Evolutionary conservation across 1,140 invertebrate genomes (phyloP).

Genomic region (Cecropterus lyciades): DNA sequence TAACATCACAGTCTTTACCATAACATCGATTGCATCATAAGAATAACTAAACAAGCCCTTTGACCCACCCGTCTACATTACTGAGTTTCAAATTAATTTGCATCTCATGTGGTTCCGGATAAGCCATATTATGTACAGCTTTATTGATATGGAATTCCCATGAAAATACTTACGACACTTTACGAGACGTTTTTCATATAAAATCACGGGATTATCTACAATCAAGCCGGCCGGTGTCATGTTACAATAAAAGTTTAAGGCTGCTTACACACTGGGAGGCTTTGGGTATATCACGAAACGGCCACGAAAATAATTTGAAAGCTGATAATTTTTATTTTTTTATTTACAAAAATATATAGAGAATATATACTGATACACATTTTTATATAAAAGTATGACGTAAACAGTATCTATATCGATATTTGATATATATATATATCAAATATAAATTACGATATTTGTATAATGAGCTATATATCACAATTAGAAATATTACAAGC

Average conservation of each 20-base stretch:
- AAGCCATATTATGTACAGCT: not conserved
- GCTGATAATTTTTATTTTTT: too few species aligned
- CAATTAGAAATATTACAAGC: too few species aligned
- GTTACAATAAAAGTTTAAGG: slow-evolving; percentile 13
- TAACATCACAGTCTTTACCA: not conserved
- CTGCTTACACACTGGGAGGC: not conserved
- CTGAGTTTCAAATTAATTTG: slow-evolving; percentile 17
- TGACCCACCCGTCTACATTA: slow-evolving; percentile 7
- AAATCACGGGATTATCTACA: slow-evolving; percentile 23
- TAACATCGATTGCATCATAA: slow-evolving; percentile 10
- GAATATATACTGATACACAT: too few species aligned
- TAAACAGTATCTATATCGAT: too few species aligned
- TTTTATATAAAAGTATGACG: too few species aligned
- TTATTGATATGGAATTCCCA: slow-evolving; percentile 22
- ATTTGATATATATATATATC: too few species aligned
- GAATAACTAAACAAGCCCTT: slow-evolving; percentile 10
- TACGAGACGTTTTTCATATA: slow-evolving; percentile 21
- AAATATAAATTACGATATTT: too few species aligned
- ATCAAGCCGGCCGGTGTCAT: slow-evolving; percentile 1
- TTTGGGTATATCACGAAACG: not conserved
- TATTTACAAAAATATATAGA: too few species aligned
- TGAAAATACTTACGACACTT: slow-evolving; percentile 23
- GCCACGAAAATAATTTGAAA: too few species aligned
- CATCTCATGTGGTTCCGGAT: slow-evolving; percentile 3
- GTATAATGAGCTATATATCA: too few species aligned